Base-by-base conservation (phyloP, 1,140 invertebrate species). In the Euglossa dilemma region DNA sequence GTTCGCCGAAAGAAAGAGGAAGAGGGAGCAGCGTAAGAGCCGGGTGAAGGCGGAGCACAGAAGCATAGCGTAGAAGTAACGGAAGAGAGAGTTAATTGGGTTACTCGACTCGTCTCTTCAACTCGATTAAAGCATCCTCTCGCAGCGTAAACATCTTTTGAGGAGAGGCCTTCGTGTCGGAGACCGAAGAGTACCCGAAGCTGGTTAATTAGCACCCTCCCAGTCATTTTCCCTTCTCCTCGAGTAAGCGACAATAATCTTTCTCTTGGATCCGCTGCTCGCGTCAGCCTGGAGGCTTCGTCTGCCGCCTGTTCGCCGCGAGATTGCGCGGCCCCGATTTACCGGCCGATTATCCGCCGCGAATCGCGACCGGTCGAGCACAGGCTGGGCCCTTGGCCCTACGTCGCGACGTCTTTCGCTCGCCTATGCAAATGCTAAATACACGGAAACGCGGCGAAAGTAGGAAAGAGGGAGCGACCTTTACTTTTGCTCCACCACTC, bases 121-220 rank as follows among this genome's bases (percentile, higher is more conserved):
- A 92, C 91, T 92, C 88, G 90, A 91, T 92, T 92, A 91, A 91
- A 92, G 89, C 86, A 83, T 88, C 84, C 84, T 87, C 78, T 87
- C 73, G 54, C 75, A 85, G 85, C 90, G 90, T 91, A 91, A 92
- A 92, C 90, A 92, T 92, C 90, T 91, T 91, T 91, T 90, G 89
- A 92, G 85, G 82, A 87, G 83, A 86, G 78, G 43, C 70, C 77
- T 78, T 84, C 86, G 88, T 90, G 89, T 90, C 89, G 85, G 84
- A 83, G 85, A 85, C 85, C 90, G 87, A 87, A 88, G 88, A 87
- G 86, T 89, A 89, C 82, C 87, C 87, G 71, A 76, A 85, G 80
- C 70, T 84, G 84, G 88, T 87, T 92, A 91, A 92, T 91, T 92
- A 91, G 81, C 85, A 81, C 85, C 80, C 84, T 84, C 87, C 78